Conservation (phyloP, 2,888 invertebrate genomes). For the Chrysolina oricalcia region DNA sequence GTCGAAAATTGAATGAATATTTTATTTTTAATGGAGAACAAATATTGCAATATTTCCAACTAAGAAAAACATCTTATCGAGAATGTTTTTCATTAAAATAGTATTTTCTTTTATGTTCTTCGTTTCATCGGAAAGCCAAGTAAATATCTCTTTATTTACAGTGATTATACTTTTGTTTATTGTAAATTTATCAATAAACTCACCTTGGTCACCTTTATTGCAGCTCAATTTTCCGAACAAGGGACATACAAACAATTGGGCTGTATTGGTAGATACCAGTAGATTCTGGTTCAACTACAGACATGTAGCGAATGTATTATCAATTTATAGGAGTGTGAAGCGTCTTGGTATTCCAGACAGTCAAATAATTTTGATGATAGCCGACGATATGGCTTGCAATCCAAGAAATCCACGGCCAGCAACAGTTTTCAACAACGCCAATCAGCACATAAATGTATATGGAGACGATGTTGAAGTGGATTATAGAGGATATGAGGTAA, state of each 20-base stretch:
- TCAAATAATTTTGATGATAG: slow-evolving; percentile 99
- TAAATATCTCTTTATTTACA: not conserved
- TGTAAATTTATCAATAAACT: no score
- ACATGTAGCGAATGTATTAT: slow-evolving; percentile 98
- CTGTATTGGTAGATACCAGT: slow-evolving; percentile 98
- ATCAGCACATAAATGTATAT: slow-evolving; percentile 98
- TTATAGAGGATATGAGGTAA: slow-evolving; percentile 92
- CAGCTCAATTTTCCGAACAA: slow-evolving; percentile 64
- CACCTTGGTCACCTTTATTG: slow-evolving; percentile 10
- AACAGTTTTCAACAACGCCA: slow-evolving; percentile 97
- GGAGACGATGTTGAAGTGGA: slow-evolving; percentile 99
- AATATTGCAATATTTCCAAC: no score
- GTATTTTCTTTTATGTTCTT: not conserved
- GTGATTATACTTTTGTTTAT: no score
- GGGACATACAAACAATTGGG: slow-evolving; percentile 99
- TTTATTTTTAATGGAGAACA: no score
- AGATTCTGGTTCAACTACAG: slow-evolving; percentile 99
- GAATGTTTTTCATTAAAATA: not conserved
- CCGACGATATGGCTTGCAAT: slow-evolving; percentile 99
- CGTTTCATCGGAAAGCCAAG: slow-evolving; percentile 16
- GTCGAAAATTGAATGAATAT: not conserved
- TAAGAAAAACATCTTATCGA: not conserved
- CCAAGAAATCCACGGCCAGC: slow-evolving; percentile 97
- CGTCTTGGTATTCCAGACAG: slow-evolving; percentile 98
- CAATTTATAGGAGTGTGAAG: slow-evolving; percentile 98